Evolutionary conservation across 2,797 vertebrate genomes (phyloP), one percentile per base, ranked within the genome.

Genomic region (Spinibarbus caldwelli): DNA sequence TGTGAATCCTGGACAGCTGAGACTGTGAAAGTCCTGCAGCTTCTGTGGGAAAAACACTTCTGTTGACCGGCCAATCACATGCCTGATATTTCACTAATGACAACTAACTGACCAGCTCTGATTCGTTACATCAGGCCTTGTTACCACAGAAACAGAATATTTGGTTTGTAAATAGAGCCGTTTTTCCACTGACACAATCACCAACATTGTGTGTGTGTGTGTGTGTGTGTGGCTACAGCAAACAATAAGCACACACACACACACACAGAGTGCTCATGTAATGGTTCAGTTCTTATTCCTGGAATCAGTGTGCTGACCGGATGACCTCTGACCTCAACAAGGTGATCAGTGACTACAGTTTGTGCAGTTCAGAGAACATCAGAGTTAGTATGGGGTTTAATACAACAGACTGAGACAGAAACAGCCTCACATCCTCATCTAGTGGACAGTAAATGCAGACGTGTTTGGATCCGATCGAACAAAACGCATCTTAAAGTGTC

Each of bases 1-100:
- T 5, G 91, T 90, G 86, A 95, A 91, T 81, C 95, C 93, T 0
- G 93, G 93, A 87, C 94, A 95, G 90, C 94, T 95, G 1, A 95
- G 92, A 90, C 95, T 96, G 90, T 96, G 94, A 92, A 96, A 95
- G 91, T 92, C 95, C 57, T 90, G 91, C 79, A 94, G 93, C 92
- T 95, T 96, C 95, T 96, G n/a, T n/a, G 93, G 80, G 43, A 52
- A 3, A 54, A 62, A 71, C 38, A 59, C 47, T 47, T 49, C 59
- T 62, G 59, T 29, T 62, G 26, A 62, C 5, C 2, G 23, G 23
- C 54, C 59, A 29, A 26, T 26, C 57, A n/a, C 10, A 59, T 5
- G 15, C 52, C 67, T 41, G 9, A 41, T 23, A 41, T 72, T 41
- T 70, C 79, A 54, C 54, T n/a, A 36, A 62, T 17, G n/a, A 62